phyloP scores from a whole-genome alignment of 2,113 vertebrate species.

The Alosa alosa region DNA sequence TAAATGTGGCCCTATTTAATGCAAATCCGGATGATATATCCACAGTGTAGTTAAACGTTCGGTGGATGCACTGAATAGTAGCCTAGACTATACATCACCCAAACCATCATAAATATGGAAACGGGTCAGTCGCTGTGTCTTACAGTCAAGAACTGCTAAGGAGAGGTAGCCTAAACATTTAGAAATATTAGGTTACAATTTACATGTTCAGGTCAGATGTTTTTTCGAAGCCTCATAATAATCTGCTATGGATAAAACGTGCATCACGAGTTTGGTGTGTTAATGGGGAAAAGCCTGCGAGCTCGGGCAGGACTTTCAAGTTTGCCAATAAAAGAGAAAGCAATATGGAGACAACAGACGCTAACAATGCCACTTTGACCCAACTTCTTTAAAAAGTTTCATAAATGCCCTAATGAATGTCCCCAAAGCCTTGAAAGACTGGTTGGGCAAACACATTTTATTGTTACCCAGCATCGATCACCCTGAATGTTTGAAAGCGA shows the following conservation, averaged over 20 bases:
- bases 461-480: conserved; percentile 53
- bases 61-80: background rate
- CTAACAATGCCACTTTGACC: background rate
- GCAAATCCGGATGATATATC: background rate
- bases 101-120: background rate
- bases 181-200: background rate
- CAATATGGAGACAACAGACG: background rate
- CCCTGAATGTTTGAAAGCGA: conserved; percentile 42
- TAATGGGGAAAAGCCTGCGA: background rate
- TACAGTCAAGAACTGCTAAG: background rate
- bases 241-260: background rate
- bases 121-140: background rate
- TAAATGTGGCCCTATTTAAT: background rate
- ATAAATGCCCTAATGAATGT: background rate
- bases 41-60: too few species aligned
- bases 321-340: background rate
- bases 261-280: background rate
- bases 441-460: conserved; percentile 38
- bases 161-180: background rate
- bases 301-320: background rate
- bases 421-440: background rate
- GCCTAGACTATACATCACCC: background rate
- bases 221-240: background rate
- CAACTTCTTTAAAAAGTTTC: background rate
- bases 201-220: background rate